A percentile compares a stretch with the other conserved stretches of the same genome.
phyloP scores from a whole-genome alignment of 2,797 vertebrate species.

The Cyprinella venusta region DNA sequence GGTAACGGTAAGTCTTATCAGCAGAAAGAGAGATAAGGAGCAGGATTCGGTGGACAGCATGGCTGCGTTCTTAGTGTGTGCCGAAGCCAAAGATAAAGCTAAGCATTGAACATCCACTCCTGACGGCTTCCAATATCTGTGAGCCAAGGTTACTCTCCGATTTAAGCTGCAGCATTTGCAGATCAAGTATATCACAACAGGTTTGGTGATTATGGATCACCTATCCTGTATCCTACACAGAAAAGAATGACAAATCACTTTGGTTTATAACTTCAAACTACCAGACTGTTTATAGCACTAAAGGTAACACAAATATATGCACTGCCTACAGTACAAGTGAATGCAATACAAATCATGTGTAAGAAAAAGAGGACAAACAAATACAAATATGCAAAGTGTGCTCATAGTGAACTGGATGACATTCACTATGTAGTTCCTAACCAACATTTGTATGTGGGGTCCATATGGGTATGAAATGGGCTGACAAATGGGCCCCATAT shows the following conservation, averaged over 20 bases:
- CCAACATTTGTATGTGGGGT: too few species aligned
- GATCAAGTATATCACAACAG: conserved; percentile 33
- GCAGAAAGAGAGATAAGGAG: conserved; percentile 52
- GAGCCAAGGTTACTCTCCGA: conserved; percentile 45
- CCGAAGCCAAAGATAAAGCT: conserved; percentile 44
- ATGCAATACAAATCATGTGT: neutral
- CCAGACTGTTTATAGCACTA: neutral
- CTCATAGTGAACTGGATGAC: neutral
- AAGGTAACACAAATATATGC: neutral
- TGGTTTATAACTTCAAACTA: neutral
- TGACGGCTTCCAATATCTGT: conserved; percentile 30
- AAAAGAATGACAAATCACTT: neutral
- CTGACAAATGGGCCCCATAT: too few species aligned
- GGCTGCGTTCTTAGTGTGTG: conserved; percentile 28
- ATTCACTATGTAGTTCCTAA: neutral
- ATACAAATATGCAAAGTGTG: neutral
- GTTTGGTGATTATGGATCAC: conserved; percentile 17
- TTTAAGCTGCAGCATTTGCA: conserved; percentile 26
- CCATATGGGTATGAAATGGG: too few species aligned
- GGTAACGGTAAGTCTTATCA: conserved; percentile 53
- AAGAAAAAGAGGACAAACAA: neutral
- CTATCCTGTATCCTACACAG: neutral
- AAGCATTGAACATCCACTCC: conserved; percentile 30
- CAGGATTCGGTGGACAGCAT: conserved; percentile 49
- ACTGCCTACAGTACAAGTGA: neutral